Evolutionary conservation across 2,888 invertebrate species (phyloP), one percentile per base, ranked within the genome.

Genomic region (Beris chalybata): DNA sequence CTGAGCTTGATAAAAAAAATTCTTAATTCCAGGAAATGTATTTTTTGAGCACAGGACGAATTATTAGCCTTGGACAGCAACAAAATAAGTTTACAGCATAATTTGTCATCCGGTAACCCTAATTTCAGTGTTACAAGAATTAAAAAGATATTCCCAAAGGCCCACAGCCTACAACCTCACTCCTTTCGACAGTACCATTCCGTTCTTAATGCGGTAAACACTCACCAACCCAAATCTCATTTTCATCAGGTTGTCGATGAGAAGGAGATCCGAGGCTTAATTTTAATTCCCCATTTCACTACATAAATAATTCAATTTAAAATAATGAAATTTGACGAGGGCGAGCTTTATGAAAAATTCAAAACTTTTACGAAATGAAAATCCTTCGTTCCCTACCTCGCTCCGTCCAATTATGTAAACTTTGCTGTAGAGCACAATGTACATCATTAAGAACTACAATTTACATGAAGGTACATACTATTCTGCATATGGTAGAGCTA

Each of bases 321-420:
- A 48, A 55, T 65, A 68, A 68, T 68, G 61, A 68, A 68, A 65
- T 68, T 68, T 65, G 56, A 54, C 54, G 64, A 48, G 53, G 32
- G 56, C 6, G 44, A 54, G 22, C 48, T 66, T 32, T 32, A 50
- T 31, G 50, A 65, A 65, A 65, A 57, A 57, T 52, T 58, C 6
- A 22, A 29, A 56, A 56, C 11, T 56, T 38, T 56, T 7, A 9
- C 38, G 5, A 38, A 38, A 38, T 38, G 38, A 38, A 38, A 38
- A 38, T 3, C 22, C 22, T 22, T 22, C 22, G 22, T 22, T 22
- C 22, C 22, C 5, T 38, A 9, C 38, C 38, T 5, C 7, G 38
- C 7, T 38, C 38, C 38, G 38, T 9, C 2, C 38, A 38, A 38
- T 38, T 22, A 22, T 22, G 22, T 22, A 22, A 22, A 22, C 22